These are phyloP conservation scores for Antennarius striatus DNA, from an alignment of 2,113 vertebrate genomes.

Conservation along the genomic window DNA sequence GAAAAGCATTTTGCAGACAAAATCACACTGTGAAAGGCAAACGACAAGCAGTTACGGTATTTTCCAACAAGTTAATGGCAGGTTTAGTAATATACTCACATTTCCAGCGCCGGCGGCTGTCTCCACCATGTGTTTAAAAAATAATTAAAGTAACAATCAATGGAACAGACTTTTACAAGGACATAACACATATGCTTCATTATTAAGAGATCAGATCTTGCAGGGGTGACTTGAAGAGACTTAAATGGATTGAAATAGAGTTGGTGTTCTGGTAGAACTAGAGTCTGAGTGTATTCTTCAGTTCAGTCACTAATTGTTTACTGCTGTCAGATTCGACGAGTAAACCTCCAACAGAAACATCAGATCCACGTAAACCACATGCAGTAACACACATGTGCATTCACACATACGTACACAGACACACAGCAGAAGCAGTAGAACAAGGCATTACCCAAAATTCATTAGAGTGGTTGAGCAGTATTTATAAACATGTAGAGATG, in stretches of 20 bases:
- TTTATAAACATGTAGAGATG: slow-evolving; percentile 82
- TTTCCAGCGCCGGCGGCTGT: slow-evolving; percentile 29
- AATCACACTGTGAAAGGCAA: not conserved
- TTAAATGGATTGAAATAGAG: slow-evolving; percentile 47
- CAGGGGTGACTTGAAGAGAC: slow-evolving; percentile 39
- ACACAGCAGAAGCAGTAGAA: slow-evolving; percentile 65
- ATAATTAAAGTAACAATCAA: slow-evolving; percentile 31
- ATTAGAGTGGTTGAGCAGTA: slow-evolving; percentile 80
- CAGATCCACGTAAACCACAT: slow-evolving; percentile 36
- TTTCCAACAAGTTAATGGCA: slow-evolving; percentile 36
- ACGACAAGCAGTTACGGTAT: slow-evolving; percentile 34
- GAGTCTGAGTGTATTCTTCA: slow-evolving; percentile 35
- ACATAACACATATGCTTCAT: slow-evolving; percentile 30
- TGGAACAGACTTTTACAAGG: slow-evolving; percentile 16
- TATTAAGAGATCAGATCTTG: slow-evolving; percentile 41
- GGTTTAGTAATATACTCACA: slow-evolving; percentile 33
- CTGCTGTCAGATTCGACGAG: slow-evolving; percentile 48
- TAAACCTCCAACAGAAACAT: slow-evolving; percentile 30
- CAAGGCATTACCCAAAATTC: slow-evolving; percentile 84
- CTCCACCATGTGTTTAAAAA: slow-evolving; percentile 34
- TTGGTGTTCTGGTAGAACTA: slow-evolving; percentile 50
- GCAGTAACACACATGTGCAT: slow-evolving; percentile 7
- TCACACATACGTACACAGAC: slow-evolving; percentile 34
- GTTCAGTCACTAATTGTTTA: slow-evolving; percentile 42
- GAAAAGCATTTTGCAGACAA: not conserved